Evolutionary conservation across 1,140 invertebrate species (phyloP), one percentile per base, ranked within the genome.

Genomic region (Drosophila parvula): DNA sequence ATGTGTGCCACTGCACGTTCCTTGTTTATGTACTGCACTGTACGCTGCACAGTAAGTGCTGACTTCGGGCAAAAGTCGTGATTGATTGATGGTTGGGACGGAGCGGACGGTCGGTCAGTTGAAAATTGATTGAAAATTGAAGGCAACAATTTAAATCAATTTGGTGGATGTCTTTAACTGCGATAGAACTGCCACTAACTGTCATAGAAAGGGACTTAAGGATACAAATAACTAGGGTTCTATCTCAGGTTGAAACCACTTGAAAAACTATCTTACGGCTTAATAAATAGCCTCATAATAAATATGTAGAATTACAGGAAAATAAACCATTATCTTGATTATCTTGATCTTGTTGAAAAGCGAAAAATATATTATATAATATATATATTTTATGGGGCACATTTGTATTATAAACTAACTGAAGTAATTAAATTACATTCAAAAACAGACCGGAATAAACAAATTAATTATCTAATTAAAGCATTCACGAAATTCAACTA

Each of bases 51-150:
- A 16, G n/a, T 55, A 74, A 45, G 44, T 38, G 45, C 45, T 43
- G 61, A 69, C 65, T 69, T 34, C 45, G 45, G 36, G 41, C 60
- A 38, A 10, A 57, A 58, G 32, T 77, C 79, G 64, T 79, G 83
- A 89, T 88, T 86, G 82, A 86, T 86, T 88, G 77, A 83, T 77
- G 56, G 71, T 5, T 11, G 50, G 44, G 43, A 44, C 50, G 62
- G 5, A 59, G 18, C 43, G 56, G 76, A 45, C 43, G 32, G 34
- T 61, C 43, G 56, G 61, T 14, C 30, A 64, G 38, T 53, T 48
- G 51, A 64, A 78, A 81, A 88, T 76, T 61, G 79, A 85, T 55
- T 55, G 51, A 82, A 85, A 48, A 65, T 30, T 70, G 61, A 36
- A 9, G 36, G 16, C 18, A 38, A 18, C 61, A 75, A 83, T 82